Conservation (phyloP, 2,888 invertebrate genomes). For the Catonia carolina region DNA sequence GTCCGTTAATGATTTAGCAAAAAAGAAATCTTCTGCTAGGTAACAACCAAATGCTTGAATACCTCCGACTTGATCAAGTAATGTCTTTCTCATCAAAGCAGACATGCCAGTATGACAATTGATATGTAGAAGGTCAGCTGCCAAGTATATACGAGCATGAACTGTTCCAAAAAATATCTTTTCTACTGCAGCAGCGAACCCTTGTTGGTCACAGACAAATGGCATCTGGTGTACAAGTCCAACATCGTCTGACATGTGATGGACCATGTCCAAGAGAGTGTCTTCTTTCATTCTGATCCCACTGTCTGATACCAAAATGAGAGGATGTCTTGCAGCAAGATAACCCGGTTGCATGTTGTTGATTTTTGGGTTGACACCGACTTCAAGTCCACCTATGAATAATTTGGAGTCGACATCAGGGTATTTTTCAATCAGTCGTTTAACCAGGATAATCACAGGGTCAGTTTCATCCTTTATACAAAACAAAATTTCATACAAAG, state of each 20-base stretch:
- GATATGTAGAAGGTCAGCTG: constrained; percentile 83
- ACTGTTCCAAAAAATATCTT: constrained; percentile 93
- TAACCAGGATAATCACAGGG: constrained; percentile 76
- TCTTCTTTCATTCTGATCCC: constrained; percentile 94
- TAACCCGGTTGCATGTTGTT: constrained; percentile 98
- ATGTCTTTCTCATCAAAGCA: constrained; percentile 79
- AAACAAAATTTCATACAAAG: constrained; percentile 84
- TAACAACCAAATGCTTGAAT: constrained; percentile 86
- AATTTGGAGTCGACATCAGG: constrained; percentile 72
- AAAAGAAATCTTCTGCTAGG: constrained; percentile 97
- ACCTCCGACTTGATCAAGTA: constrained; percentile 89
- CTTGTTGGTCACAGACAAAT: constrained; percentile 80
- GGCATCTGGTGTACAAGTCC: constrained; percentile 96
- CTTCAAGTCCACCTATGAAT: constrained; percentile 66
- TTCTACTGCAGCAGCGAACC: constrained; percentile 92
- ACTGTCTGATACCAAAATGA: constrained; percentile 90
- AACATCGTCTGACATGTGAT: constrained; percentile 78
- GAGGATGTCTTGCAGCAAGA: constrained; percentile 78
- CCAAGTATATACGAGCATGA: constrained; percentile 90
- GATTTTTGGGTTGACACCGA: constrained; percentile 98
- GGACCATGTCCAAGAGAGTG: constrained; percentile 91
- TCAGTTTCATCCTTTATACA: constrained; percentile 88
- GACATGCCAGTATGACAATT: constrained; percentile 99
- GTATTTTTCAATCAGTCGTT: constrained; percentile 74
- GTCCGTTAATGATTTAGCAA: constrained; percentile 81